These are phyloP conservation scores for Australoheros scitulus DNA, from an alignment of 2,113 vertebrate genomes.

Conservation along the genomic window DNA sequence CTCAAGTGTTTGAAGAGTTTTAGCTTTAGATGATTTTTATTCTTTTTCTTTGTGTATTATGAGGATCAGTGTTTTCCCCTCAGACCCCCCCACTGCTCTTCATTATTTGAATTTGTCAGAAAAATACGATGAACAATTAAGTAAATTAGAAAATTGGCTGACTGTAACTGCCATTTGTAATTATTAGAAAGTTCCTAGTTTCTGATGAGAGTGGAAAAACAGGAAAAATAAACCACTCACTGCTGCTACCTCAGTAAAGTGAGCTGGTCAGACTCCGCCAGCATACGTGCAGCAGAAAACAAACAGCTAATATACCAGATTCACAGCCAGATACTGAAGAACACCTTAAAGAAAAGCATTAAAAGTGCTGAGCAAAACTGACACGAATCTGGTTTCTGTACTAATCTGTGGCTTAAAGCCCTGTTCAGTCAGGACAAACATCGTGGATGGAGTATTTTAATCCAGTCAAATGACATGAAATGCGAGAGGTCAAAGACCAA, in stretches of 20 bases:
- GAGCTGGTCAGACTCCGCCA: neutral
- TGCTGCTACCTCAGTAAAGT: neutral
- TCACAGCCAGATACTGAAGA: neutral
- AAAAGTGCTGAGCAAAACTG: neutral
- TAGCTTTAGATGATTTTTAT: conserved; percentile 46
- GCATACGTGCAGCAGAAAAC: neutral
- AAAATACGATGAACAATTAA: neutral
- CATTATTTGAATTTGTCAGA: neutral
- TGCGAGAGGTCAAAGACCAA: neutral
- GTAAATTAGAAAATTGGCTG: neutral
- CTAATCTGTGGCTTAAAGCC: neutral
- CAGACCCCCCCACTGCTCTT: conserved; percentile 53
- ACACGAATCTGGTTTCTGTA: neutral
- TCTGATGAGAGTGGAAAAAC: neutral
- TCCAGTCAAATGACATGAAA: neutral
- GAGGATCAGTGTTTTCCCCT: conserved; percentile 29
- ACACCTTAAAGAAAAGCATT: neutral
- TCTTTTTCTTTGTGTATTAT: conserved; percentile 46
- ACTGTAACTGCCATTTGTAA: neutral
- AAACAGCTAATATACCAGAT: neutral
- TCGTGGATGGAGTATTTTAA: neutral
- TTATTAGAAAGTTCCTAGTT: neutral
- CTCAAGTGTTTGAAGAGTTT: conserved; percentile 63
- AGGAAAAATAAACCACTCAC: neutral
- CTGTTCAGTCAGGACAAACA: neutral